phyloP scores from a whole-genome alignment of 2,797 vertebrate species.

The Carcharodon carcharias region DNA sequence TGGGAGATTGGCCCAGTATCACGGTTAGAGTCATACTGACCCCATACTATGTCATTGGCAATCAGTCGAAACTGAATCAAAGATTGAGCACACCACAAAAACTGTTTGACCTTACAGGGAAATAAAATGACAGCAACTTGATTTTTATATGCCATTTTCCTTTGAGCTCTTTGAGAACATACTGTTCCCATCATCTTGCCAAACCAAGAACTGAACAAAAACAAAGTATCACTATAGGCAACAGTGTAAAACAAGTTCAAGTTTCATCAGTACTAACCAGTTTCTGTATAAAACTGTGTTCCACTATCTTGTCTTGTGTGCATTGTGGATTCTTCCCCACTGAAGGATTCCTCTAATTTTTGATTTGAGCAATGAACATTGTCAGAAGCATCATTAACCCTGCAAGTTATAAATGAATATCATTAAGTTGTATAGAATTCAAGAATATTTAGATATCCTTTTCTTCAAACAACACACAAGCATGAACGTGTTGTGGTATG shows the following conservation, averaged over 20 bases:
- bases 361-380: constrained; percentile 46
- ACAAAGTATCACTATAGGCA: not conserved
- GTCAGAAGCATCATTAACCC: constrained; percentile 52
- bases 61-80: constrained; percentile 10
- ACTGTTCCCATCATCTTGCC: not conserved
- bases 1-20: not conserved
- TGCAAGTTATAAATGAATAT: constrained; percentile 43
- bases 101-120: not conserved
- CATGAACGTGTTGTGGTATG: not conserved
- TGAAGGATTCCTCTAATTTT: constrained; percentile 51
- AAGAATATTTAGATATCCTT: not conserved
- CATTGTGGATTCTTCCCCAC: constrained; percentile 45
- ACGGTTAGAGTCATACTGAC: not conserved
- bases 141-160: constrained; percentile 11
- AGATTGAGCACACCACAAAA: not conserved
- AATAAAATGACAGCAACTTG: not conserved
- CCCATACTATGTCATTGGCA: not conserved
- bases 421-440: not conserved
- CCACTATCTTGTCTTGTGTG: constrained; percentile 48
- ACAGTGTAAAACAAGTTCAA: not conserved
- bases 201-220: not conserved
- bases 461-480: not conserved
- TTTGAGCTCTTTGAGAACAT: not conserved
- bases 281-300: constrained; percentile 51
- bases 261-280: constrained; percentile 52